These are phyloP conservation scores for Gallinago stenura DNA, from an alignment of 2,797 vertebrate genomes.

Conservation along the genomic window DNA sequence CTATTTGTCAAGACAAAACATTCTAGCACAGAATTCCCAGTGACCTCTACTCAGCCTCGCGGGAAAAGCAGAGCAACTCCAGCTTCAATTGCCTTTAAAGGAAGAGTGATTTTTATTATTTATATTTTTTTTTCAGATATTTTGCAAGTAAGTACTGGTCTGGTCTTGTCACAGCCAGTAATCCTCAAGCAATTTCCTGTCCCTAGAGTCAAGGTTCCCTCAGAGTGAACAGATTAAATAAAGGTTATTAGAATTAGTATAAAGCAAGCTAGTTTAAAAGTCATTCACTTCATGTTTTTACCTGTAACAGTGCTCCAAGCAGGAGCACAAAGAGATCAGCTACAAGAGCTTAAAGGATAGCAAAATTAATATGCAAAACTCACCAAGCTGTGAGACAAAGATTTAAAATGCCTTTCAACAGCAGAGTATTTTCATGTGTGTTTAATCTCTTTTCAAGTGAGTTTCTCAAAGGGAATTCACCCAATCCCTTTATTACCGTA, in stretches of 20 bases:
- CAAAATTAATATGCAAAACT: background rate
- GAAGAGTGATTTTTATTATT: background rate
- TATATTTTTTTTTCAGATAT: background rate
- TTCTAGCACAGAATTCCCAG: background rate
- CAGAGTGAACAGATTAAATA: constrained; percentile 24
- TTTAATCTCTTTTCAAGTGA: background rate
- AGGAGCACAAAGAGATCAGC: background rate
- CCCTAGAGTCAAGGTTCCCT: background rate
- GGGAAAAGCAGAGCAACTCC: background rate
- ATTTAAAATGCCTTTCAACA: background rate
- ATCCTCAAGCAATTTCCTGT: constrained; percentile 50
- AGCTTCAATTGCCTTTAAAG: constrained; percentile 19
- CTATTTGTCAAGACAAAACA: background rate
- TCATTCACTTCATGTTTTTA: background rate
- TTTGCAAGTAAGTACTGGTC: constrained; percentile 22
- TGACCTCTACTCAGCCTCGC: background rate
- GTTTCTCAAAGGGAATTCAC: background rate
- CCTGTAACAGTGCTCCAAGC: background rate
- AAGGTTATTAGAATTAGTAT: background rate
- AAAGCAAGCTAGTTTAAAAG: background rate
- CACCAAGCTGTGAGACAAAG: background rate
- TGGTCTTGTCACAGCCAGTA: background rate
- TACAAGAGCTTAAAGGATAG: background rate
- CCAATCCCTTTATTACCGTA: background rate
- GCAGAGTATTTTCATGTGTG: background rate